A percentile compares a stretch with the other conserved stretches of the same genome.
These are phyloP conservation scores for Sebastes hubbsi DNA, from an alignment of 2,797 vertebrate genomes.

Conservation along the genomic window DNA sequence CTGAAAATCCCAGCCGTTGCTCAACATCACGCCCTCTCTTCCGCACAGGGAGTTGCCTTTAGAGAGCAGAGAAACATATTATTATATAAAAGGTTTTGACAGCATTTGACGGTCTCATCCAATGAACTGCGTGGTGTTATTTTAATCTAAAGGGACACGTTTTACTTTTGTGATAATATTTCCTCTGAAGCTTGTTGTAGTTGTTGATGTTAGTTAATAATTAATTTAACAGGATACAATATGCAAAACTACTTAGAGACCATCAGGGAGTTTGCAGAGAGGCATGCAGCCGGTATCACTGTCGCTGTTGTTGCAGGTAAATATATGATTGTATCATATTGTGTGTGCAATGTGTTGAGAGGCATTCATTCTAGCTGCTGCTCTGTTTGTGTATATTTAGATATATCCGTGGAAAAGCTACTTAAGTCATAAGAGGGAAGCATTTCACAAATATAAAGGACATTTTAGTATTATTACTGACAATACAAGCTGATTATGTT, in stretches of 20 bases:
- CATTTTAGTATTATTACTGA: not conserved
- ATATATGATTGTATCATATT: not conserved
- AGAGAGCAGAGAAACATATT: not conserved
- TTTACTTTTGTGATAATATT: not conserved
- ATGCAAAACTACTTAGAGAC: constrained; percentile 65
- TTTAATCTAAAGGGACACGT: too few relatives aligned
- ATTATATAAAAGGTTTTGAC: rapidly evolving
- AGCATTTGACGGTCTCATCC: not conserved
- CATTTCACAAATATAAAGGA: not conserved
- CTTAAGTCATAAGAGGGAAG: not conserved
- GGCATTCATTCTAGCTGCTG: not conserved
- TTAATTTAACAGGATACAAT: not conserved
- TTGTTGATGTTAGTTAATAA: not conserved
- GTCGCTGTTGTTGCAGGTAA: constrained; percentile 70
- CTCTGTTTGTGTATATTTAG: not conserved
- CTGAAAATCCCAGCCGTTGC: constrained; percentile 20
- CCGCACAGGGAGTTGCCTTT: not conserved
- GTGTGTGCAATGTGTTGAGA: not conserved
- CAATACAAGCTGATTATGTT: too few relatives aligned
- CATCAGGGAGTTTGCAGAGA: constrained; percentile 51
- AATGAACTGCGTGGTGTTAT: rapidly evolving
- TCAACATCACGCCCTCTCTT: not conserved
- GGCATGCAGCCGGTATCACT: constrained; percentile 44
- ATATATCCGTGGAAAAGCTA: not conserved
- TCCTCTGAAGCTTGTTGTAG: too few relatives aligned